Base-by-base conservation (phyloP, 2,113 vertebrate species). In the Pterophyllum scalare region DNA sequence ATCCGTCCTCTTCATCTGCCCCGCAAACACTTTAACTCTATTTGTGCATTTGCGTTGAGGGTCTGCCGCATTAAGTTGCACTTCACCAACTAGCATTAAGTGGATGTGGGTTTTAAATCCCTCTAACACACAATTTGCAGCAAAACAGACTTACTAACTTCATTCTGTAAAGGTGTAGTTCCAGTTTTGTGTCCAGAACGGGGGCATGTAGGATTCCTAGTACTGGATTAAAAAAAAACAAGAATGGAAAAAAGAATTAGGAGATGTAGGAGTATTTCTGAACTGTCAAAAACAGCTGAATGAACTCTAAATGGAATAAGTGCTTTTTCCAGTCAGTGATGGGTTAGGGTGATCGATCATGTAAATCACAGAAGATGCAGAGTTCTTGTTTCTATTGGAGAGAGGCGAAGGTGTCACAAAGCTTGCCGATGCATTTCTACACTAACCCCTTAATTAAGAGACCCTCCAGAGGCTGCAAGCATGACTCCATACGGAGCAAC, bases 41-140 rank as follows among this genome's bases (percentile, higher is more conserved):
- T 70, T 20, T 70, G 65, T 70, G 65, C 19, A 49, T 52, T 70
- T 72, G 46, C 6, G 2, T 33, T 19, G 19, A 72, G 6, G 26
- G 46, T 11, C 10, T 1, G 6, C 17, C 46, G 31, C 67, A 72
- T 52, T 72, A 54, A 72, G 67, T 26, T 54, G 43, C 15, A 54
- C 11, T 72, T 31, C 43, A n/a, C 26, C 67, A 72, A 5, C 46
- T 20, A 33, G 46, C 19, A 52, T 72, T 31, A 52, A 72, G 67
- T 72, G 46, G 52, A 54, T 11, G 43, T 72, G 67, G 17, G 46
- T 72, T 72, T 52, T 54, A 72, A 17, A 72, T 72, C 67, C 46
- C 46, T 72, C 19, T 28, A 72, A 54, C 46, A 72, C 67, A 52
- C 46, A 72, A 72, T 72, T 26, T 72, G 67, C 26, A 72, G 20